phyloP scores from a whole-genome alignment of 2,113 vertebrate genomes.

The Merops nubicus region DNA sequence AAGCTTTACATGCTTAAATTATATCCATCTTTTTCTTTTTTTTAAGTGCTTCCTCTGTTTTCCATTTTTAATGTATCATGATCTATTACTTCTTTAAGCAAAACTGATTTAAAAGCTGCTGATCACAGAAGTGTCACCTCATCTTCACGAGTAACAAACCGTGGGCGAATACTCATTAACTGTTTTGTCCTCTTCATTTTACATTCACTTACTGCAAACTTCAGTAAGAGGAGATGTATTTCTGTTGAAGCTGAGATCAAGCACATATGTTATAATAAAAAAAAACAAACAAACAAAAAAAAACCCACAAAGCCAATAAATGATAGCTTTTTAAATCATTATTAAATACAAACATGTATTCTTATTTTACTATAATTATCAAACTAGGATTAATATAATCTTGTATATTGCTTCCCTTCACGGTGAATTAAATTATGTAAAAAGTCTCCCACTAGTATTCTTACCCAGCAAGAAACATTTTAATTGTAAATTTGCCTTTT shows the following conservation, averaged over 20 bases:
- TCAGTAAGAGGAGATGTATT: not conserved
- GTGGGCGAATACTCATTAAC: not conserved
- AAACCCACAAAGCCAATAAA: constrained; percentile 6
- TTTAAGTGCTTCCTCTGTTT: not conserved
- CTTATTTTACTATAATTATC: constrained; percentile 66
- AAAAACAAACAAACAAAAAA: not conserved
- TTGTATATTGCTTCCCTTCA: constrained; percentile 62
- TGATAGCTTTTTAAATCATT: constrained; percentile 21
- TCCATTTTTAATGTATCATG: not conserved
- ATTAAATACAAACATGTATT: constrained; percentile 55
- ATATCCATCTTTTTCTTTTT: not conserved
- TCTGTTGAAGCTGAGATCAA: not conserved
- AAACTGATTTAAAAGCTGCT: constrained; percentile 3
- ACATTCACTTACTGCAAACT: not conserved
- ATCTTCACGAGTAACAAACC: not conserved
- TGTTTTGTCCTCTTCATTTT: not conserved
- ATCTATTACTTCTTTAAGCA: not conserved
- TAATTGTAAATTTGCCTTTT: constrained; percentile 78
- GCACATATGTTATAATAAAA: not conserved
- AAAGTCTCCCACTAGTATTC: constrained; percentile 60
- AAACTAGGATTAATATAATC: constrained; percentile 73
- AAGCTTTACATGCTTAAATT: constrained; percentile 8
- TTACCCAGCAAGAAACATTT: constrained; percentile 75
- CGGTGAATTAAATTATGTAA: constrained; percentile 67
- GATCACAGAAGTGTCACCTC: not conserved